phyloP scores from a whole-genome alignment of 2,113 vertebrate species.

The Okapia johnstoni region DNA sequence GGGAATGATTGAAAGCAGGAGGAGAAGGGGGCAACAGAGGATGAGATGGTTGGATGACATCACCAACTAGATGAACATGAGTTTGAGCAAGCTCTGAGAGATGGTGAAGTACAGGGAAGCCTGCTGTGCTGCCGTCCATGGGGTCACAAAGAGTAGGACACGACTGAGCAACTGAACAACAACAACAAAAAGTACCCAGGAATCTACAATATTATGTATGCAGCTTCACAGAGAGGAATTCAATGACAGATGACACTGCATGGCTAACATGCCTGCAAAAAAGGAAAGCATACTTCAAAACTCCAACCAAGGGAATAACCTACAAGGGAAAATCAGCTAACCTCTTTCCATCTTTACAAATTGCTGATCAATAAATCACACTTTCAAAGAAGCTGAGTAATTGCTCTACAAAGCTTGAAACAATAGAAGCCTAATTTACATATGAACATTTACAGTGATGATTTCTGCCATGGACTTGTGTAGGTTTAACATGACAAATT shows the following conservation, averaged over 20 bases:
- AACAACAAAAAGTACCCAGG: not conserved
- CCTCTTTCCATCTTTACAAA: constrained; percentile 75
- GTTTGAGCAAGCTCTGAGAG: not conserved
- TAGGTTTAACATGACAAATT: constrained; percentile 76
- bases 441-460: constrained; percentile 78
- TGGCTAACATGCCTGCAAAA: constrained; percentile 69
- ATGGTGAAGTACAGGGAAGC: not conserved
- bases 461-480: constrained; percentile 73
- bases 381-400: constrained; percentile 79
- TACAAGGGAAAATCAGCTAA: constrained; percentile 80
- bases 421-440: constrained; percentile 72
- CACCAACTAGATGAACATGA: not conserved
- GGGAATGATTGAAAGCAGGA: not conserved
- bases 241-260: constrained; percentile 69
- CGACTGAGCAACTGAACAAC: not conserved
- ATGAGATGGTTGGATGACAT: not conserved
- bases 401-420: constrained; percentile 74
- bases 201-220: constrained; percentile 27
- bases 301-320: constrained; percentile 80
- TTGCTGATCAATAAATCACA: constrained; percentile 82
- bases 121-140: not conserved
- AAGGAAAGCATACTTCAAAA: constrained; percentile 74
- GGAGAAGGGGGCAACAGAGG: not conserved
- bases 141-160: not conserved
- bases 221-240: constrained; percentile 71